Percentiles rank a stretch among this genome's conserved stretches.
These are phyloP conservation scores for Salmo trutta DNA, from an alignment of 2,797 vertebrate genomes.

Conservation along the genomic window DNA sequence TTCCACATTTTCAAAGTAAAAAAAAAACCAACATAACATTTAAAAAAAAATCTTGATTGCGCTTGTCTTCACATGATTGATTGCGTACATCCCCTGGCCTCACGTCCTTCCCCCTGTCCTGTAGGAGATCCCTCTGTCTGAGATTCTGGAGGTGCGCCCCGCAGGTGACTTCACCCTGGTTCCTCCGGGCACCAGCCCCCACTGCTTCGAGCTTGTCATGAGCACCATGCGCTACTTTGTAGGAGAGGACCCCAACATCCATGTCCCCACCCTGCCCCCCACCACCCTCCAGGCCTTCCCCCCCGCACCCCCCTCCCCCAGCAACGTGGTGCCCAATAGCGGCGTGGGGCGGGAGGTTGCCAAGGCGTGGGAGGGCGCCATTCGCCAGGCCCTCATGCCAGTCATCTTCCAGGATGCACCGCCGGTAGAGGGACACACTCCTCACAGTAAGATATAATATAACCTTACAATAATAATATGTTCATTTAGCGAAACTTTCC, in stretches of 20 bases:
- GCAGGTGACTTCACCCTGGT: conserved; percentile 80
- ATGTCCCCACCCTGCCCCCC: conserved; percentile 42
- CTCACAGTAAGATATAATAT: conserved; percentile 69
- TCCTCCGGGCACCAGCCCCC: conserved; percentile 80
- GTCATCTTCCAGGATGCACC: conserved; percentile 83
- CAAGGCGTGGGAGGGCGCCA: conserved; percentile 84
- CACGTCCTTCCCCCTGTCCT: neutral
- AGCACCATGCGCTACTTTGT: conserved; percentile 87
- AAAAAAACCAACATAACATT: no score
- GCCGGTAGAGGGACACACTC: conserved; percentile 68
- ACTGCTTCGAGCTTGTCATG: conserved; percentile 90
- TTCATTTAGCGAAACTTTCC: no score
- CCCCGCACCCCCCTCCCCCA: conserved; percentile 68
- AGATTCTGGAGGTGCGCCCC: conserved; percentile 83
- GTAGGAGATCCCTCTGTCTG: conserved; percentile 89
- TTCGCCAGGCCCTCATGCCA: conserved; percentile 90
- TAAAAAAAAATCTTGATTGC: no score
- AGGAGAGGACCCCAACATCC: conserved; percentile 80
- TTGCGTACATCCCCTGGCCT: neutral
- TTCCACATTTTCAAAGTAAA: no score
- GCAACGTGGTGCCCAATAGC: conserved; percentile 72
- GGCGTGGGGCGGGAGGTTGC: conserved; percentile 82
- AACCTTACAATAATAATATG: no score
- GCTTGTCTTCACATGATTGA: neutral
- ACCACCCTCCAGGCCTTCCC: conserved; percentile 47